phyloP scores from a whole-genome alignment of 2,797 vertebrate genomes.

The Margarornis squamiger region DNA sequence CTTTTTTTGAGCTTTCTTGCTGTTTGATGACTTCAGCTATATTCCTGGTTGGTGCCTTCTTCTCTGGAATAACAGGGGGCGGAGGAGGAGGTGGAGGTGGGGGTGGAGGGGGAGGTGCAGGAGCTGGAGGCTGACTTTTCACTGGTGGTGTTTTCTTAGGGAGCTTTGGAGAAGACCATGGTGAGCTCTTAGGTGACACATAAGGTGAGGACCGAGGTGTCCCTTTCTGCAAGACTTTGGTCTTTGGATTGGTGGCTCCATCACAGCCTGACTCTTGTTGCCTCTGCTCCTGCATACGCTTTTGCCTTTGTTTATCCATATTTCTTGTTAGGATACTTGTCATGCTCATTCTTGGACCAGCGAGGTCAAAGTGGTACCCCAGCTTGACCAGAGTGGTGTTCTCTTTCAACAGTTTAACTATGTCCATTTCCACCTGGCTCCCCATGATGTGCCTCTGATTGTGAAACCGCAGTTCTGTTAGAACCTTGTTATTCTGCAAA shows the following conservation, averaged over 20 bases:
- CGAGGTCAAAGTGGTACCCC: conserved; percentile 96
- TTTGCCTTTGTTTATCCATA: conserved; percentile 95
- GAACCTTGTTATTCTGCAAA: conserved; percentile 81
- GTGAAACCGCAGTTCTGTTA: conserved; percentile 95
- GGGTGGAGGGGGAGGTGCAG: conserved; percentile 74
- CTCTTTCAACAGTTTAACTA: conserved; percentile 91
- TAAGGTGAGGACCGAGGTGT: conserved; percentile 86
- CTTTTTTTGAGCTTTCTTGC: conserved; percentile 84
- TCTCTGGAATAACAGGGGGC: conserved; percentile 71
- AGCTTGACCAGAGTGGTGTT: conserved; percentile 91
- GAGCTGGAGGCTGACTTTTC: conserved; percentile 71
- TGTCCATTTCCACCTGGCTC: conserved; percentile 97
- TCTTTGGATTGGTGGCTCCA: conserved; percentile 77
- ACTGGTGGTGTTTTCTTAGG: conserved; percentile 72
- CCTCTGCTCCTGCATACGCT: conserved; percentile 88
- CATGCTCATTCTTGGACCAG: conserved; percentile 96
- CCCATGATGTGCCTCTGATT: conserved; percentile 95
- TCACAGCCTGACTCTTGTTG: conserved; percentile 74
- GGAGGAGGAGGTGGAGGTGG: conserved; percentile 75
- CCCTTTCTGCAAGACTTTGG: conserved; percentile 83
- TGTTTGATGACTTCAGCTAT: conserved; percentile 93
- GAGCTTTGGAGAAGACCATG: conserved; percentile 91
- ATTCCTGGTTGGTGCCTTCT: conserved; percentile 86
- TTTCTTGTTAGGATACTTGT: conserved; percentile 95
- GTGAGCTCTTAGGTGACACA: conserved; percentile 85